Evolutionary conservation across 2,113 vertebrate species (phyloP).

Genomic region (Piaya cayana): DNA sequence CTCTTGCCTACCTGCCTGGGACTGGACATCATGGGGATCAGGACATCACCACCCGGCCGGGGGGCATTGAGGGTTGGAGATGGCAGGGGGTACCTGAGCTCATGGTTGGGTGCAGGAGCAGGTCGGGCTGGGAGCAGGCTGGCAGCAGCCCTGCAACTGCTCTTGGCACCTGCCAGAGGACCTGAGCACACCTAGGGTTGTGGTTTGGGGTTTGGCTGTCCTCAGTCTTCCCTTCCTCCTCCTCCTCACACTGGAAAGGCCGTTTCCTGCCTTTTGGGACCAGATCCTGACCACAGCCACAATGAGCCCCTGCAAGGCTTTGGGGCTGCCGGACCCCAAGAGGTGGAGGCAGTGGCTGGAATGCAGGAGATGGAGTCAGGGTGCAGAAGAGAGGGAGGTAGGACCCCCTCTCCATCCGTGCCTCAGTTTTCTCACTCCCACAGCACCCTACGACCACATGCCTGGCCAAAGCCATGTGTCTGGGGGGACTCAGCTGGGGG

Average conservation of each 20-base stretch:
- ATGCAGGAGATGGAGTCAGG: not conserved
- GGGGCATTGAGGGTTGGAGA: not conserved
- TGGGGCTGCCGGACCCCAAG: accelerated
- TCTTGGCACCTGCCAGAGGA: not conserved
- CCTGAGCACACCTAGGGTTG: not conserved
- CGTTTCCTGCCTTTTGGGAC: accelerated
- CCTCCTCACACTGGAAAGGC: not conserved
- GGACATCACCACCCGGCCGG: not conserved
- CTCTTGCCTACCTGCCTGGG: not conserved
- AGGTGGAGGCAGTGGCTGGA: accelerated
- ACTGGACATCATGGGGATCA: not conserved
- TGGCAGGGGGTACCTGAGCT: not conserved
- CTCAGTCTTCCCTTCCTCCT: not conserved
- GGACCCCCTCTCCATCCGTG: not conserved
- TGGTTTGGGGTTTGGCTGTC: not conserved
- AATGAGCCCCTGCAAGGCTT: not conserved
- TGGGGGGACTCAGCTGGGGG: accelerated
- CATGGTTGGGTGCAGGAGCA: not conserved
- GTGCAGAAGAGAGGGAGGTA: not conserved
- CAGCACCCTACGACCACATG: not conserved
- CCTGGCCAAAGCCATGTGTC: not conserved
- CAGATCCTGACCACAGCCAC: accelerated
- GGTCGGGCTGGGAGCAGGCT: not conserved
- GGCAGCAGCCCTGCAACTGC: not conserved
- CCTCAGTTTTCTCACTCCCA: not conserved